Evolutionary conservation across 2,113 vertebrate genomes (phyloP).

Genomic region (Pseudonaja textilis): DNA sequence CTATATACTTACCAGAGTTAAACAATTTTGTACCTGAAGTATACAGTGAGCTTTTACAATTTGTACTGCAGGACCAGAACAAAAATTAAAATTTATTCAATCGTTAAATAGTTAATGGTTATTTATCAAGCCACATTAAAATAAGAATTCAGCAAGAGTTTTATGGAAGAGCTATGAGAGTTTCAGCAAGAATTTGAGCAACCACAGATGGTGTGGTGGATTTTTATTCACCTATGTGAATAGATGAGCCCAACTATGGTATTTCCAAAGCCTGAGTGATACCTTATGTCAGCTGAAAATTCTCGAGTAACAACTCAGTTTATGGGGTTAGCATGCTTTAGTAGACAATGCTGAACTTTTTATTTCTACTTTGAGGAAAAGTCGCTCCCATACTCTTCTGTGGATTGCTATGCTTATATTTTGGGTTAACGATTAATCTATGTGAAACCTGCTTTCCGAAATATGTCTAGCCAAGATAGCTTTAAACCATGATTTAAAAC

Average conservation of each 20-base stretch:
- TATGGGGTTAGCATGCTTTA: not conserved
- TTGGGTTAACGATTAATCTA: not conserved
- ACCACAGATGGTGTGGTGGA: not conserved
- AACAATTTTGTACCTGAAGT: not conserved
- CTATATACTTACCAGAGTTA: not conserved
- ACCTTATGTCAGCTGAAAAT: not conserved
- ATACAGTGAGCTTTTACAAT: not conserved
- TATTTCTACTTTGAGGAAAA: not conserved
- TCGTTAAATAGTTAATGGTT: not conserved
- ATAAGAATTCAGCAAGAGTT: not conserved
- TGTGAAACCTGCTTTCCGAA: not conserved
- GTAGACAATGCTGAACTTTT: not conserved
- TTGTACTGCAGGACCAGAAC: not conserved
- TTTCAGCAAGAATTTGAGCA: not conserved
- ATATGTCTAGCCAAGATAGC: too few species aligned
- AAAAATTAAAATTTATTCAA: not conserved
- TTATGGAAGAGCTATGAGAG: not conserved
- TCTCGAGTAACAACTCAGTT: not conserved
- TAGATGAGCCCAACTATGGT: not conserved
- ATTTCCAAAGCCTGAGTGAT: not conserved
- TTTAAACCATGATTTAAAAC: not conserved
- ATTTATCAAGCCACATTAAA: not conserved
- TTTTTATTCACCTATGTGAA: not conserved
- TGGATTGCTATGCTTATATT: not conserved
- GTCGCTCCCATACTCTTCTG: not conserved